A percentile compares a stretch with the other conserved stretches of the same genome.
These are phyloP conservation scores for Drosophila seguyi DNA, from an alignment of 1,140 invertebrate species.

Conservation along the genomic window DNA sequence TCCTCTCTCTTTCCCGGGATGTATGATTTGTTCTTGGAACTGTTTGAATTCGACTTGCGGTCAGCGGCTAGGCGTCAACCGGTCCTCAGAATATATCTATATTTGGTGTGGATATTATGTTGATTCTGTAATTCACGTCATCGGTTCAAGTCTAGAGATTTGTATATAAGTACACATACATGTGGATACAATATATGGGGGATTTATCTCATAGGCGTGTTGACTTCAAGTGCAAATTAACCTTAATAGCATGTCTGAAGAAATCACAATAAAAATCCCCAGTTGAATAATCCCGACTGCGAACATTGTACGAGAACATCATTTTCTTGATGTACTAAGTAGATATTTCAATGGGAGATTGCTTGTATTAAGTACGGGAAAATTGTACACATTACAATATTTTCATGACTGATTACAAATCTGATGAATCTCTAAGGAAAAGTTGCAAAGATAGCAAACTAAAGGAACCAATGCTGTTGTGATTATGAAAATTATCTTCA, in stretches of 20 bases:
- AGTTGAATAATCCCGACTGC: constrained; percentile 3
- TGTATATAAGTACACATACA: background rate
- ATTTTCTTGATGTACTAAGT: background rate
- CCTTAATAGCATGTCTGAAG: constrained; percentile 24
- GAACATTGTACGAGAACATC: constrained; percentile 1
- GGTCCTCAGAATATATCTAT: constrained; percentile 28
- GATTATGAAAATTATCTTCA: background rate
- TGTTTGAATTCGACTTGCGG: constrained; percentile 49
- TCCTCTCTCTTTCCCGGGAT: constrained; percentile 26
- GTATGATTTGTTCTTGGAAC: constrained; percentile 65
- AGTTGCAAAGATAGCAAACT: background rate
- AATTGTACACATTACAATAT: constrained; percentile 7
- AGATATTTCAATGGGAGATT: constrained; percentile 3
- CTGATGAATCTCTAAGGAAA: background rate
- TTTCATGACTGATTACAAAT: background rate
- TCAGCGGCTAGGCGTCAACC: constrained; percentile 38
- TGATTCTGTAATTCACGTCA: constrained; percentile 57
- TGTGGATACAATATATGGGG: constrained; percentile 13
- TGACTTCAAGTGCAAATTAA: constrained; percentile 35
- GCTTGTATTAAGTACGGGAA: constrained; percentile 3
- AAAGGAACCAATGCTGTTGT: background rate
- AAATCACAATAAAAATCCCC: constrained; percentile 26
- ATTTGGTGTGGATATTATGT: constrained; percentile 52
- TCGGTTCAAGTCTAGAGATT: constrained; percentile 17
- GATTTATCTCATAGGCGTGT: constrained; percentile 10